Percentiles rank a stretch among this genome's conserved stretches.
Conservation (phyloP, 2,113 vertebrate genomes). For the Vanacampus margaritifer region DNA sequence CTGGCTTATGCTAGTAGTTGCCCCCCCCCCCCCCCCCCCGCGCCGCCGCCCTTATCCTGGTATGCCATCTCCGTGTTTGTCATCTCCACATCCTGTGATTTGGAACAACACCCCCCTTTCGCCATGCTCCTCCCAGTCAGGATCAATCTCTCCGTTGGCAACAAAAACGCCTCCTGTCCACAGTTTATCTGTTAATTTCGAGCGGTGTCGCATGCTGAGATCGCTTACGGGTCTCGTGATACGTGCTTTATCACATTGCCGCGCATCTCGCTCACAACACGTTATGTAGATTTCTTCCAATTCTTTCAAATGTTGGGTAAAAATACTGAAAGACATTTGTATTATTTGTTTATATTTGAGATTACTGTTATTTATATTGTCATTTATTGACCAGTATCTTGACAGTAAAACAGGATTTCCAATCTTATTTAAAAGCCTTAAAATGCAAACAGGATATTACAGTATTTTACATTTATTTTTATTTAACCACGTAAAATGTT, state of each 20-base stretch:
- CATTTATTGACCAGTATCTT: no score
- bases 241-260: constrained; percentile 64
- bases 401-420: no score
- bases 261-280: constrained; percentile 51
- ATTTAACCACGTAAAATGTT: no score
- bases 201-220: constrained; percentile 66
- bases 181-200: constrained; percentile 70
- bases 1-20: constrained; percentile 76
- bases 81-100: constrained; percentile 67
- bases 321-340: constrained; percentile 2
- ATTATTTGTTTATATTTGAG: background rate
- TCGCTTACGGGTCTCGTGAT: constrained; percentile 66
- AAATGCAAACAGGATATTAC: no score
- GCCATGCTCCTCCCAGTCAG: constrained; percentile 25
- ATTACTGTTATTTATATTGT: no score
- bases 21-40: no score
- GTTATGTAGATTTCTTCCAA: constrained; percentile 49
- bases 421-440: no score
- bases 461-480: no score
- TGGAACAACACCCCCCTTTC: constrained; percentile 34
- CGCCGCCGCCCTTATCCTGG: no score
- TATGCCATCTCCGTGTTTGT: constrained; percentile 78
- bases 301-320: constrained; percentile 13
- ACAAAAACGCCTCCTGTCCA: constrained; percentile 25
- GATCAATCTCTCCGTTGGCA: constrained; percentile 45